Evolutionary conservation across 1,140 invertebrate species (phyloP).

Genomic region (Callitettix versicolor): DNA sequence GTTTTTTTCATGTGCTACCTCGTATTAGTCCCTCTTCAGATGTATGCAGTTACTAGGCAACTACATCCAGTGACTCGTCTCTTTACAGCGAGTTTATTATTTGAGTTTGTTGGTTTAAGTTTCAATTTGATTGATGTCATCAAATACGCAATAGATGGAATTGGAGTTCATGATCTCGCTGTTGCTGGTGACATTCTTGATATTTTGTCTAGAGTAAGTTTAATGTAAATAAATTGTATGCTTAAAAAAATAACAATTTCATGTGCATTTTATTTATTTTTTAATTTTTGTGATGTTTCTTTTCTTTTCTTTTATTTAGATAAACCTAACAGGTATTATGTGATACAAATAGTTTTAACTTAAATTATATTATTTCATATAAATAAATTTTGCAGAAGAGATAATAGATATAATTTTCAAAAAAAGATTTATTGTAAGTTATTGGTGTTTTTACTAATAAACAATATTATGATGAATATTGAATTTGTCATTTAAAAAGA

Average conservation of each 20-base stretch:
- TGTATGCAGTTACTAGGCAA: constrained; percentile 77
- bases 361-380: too few relatives aligned
- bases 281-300: neutral
- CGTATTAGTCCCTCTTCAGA: constrained; percentile 75
- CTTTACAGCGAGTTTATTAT: constrained; percentile 73
- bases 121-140: constrained; percentile 82
- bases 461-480: too few relatives aligned
- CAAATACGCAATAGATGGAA: constrained; percentile 81
- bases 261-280: too few relatives aligned
- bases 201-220: constrained; percentile 71
- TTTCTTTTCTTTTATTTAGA: neutral
- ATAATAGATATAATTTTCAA: too few relatives aligned
- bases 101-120: constrained; percentile 75
- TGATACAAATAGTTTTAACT: too few relatives aligned
- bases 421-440: too few relatives aligned
- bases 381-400: too few relatives aligned
- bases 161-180: constrained; percentile 66
- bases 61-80: constrained; percentile 84
- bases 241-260: constrained; percentile 1
- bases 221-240: constrained; percentile 1
- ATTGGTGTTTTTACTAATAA: too few relatives aligned
- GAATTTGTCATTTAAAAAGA: too few relatives aligned
- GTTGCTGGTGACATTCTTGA: constrained; percentile 85
- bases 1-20: constrained; percentile 81
- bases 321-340: neutral